These are phyloP conservation scores for Scrobipalpa costella DNA, from an alignment of 2,888 invertebrate species.

Conservation along the genomic window DNA sequence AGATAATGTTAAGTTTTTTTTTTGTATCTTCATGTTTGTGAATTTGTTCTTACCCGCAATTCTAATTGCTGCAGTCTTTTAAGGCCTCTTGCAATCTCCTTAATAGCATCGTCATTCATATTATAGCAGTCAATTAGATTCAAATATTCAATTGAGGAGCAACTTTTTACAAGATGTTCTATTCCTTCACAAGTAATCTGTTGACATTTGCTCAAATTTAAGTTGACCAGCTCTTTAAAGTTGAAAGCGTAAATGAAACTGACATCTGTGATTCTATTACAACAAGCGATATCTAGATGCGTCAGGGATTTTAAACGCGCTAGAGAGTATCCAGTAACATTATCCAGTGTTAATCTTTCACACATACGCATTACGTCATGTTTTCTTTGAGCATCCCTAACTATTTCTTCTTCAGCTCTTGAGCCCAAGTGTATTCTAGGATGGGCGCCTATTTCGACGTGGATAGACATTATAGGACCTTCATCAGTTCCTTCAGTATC, in stretches of 20 bases:
- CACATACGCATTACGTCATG: constrained; percentile 83
- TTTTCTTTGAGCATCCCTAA: constrained; percentile 84
- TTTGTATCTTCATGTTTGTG: no score
- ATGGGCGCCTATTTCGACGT: constrained; percentile 48
- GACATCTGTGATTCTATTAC: constrained; percentile 86
- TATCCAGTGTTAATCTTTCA: constrained; percentile 72
- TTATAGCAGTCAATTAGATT: constrained; percentile 85
- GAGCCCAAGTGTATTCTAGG: constrained; percentile 82
- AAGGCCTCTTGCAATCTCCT: constrained; percentile 60
- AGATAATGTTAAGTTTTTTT: not conserved
- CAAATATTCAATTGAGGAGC: constrained; percentile 85
- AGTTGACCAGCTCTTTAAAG: constrained; percentile 82
- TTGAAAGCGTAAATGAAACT: constrained; percentile 85
- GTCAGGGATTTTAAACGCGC: constrained; percentile 78
- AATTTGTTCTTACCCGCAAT: constrained; percentile 70
- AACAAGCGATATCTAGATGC: constrained; percentile 84
- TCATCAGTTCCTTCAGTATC: constrained; percentile 56
- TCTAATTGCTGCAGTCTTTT: constrained; percentile 80
- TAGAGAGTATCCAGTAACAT: constrained; percentile 76
- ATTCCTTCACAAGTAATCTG: constrained; percentile 85
- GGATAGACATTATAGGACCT: constrained; percentile 58
- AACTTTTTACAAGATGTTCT: constrained; percentile 82
- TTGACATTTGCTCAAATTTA: constrained; percentile 85
- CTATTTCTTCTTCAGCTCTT: constrained; percentile 85
- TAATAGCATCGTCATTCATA: constrained; percentile 83